Evolutionary conservation across 2,797 vertebrate species (phyloP), one percentile per base, ranked within the genome.

Genomic region (Eleutherodactylus coqui): DNA sequence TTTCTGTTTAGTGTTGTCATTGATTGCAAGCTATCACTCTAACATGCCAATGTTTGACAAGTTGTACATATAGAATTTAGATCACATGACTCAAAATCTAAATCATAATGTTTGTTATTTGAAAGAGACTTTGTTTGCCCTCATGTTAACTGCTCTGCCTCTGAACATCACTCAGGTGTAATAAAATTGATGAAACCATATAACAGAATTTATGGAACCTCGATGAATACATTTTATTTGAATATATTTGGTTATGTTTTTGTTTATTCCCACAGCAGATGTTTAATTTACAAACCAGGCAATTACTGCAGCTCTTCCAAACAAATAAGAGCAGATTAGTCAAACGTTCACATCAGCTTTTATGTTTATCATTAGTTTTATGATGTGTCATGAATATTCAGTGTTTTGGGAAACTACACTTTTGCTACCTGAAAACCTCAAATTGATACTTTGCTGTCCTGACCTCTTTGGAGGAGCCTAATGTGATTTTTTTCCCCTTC

Each of bases 311-410:
- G 93, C 94, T 94, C 93, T 94, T 93, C 91, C 91, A 93, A 94
- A 95, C 93, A 95, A 95, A 96, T 94, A 94, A 93, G 94, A 92
- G 90, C 89, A 95, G 91, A 96, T 95, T 95, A 96, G 92, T 95
- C 94, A 94, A 95, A 95, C 47, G 88, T 89, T 94, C 91, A 81
- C 92, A 95, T 95, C 93, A 94, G 92, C 93, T 94, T 95, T 94
- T 94, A 95, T 94, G 93, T 92, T 95, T 94, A 94, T 95, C 92
- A 92, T 93, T 93, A 93, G 91, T 94, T 95, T 94, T 94, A 95
- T 93, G 91, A 91, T 91, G 53, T 82, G 90, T 91, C 92, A 94
- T 94, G 93, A 94, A 93, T 93, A 93, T 95, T 95, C 94, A 94
- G 49, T 88, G 84, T 88, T 91, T 92, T 90, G 90, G 90, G 91